Base-by-base conservation (phyloP, 2,888 invertebrate species). In the Meteorus colon region DNA sequence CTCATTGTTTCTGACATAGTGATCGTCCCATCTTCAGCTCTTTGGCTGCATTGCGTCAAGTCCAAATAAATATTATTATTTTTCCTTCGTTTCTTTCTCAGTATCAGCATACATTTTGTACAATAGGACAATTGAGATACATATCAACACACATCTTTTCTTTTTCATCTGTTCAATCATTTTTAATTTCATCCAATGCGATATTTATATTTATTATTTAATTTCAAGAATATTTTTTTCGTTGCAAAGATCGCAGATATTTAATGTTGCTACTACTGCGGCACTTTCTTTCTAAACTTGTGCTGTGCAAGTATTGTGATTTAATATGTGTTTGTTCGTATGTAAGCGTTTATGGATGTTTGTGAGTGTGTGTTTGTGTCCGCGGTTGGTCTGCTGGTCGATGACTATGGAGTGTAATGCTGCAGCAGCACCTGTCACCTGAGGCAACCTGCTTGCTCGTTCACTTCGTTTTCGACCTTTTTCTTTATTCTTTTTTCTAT, bases 211-310 rank as follows among this genome's bases (percentile, higher is more conserved):
- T n/a, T n/a, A 59, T 12, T 12, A 8, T 59, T 59, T 16, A 45
- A 24, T 67, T 67, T 67, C 45, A 41, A 12, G 24, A 67, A 67
- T 67, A 19, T 48, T 19, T 8, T 73, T 45, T n/a, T 51, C 31
- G 6, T 60, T 37, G 29, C 48, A 29, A 66, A 60, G 29, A 41
- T 67, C 6, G 14, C 24, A 12, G 45, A 29, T 62, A 68, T 68
- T 27, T 24, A 45, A 69, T 60, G 59, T 66, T 55, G 73, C 69
- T 78, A 76, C 75, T 73, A 73, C 51, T 41, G 76, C 34, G 71
- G 73, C 76, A 78, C 75, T 79, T 79, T 79, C 76, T 70, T 78
- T 76, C 74, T 66, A 74, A 67, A 66, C 77, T n/a, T 55, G 19
- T 55, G 16, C 14, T 48, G 55, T 55, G 55, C 8, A 55, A 55